Evolutionary conservation across 2,888 invertebrate species (phyloP).

Genomic region (Pammene aurita): DNA sequence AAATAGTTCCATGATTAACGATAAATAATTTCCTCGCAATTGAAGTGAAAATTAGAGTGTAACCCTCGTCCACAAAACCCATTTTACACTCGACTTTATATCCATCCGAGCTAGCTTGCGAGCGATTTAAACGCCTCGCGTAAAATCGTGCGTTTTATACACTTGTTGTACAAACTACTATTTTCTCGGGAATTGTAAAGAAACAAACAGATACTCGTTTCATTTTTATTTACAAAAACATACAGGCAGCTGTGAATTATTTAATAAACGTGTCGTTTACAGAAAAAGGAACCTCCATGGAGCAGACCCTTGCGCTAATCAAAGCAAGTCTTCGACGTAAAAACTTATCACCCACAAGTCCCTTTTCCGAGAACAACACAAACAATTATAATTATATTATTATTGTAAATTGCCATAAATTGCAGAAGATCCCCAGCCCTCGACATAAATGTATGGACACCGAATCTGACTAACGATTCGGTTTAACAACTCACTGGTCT

Average conservation of each 20-base stretch:
- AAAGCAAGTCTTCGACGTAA: no score
- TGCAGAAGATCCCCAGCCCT: constrained; percentile 7
- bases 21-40: no score
- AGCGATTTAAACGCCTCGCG: no score
- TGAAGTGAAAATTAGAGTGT: no score
- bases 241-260: constrained; percentile 41
- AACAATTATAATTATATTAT: neutral
- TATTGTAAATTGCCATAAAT: constrained; percentile 1
- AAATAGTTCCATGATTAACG: no score
- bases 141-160: no score
- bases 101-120: no score
- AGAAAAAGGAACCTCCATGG: neutral
- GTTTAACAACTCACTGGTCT: constrained; percentile 5
- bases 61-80: no score
- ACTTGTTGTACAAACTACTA: no score
- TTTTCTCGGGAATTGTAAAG: neutral
- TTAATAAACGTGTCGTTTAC: constrained; percentile 23
- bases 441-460: constrained; percentile 8
- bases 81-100: no score
- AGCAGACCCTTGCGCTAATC: neutral
- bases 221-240: constrained; percentile 43
- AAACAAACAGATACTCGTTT: constrained; percentile 6
- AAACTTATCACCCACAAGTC: neutral
- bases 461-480: constrained; percentile 29
- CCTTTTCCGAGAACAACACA: neutral